A percentile compares a stretch with the other conserved stretches of the same genome.
Conservation (phyloP, 2,797 vertebrate genomes). For the Borostomias antarcticus region DNA sequence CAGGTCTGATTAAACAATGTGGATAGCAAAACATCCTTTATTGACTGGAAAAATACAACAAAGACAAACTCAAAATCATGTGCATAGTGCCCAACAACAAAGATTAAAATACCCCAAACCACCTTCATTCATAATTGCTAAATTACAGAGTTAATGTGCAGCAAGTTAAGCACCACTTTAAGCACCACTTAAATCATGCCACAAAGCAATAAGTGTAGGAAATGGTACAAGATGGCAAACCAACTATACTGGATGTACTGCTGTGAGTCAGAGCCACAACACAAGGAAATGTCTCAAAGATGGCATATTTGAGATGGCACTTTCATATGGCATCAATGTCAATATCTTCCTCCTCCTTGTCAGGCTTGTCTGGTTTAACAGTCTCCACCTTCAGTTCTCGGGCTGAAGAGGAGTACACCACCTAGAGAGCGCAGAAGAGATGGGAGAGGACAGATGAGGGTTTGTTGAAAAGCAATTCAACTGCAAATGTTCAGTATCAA, state of each 20-base stretch:
- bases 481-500: not conserved
- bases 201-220: constrained; percentile 51
- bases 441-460: not conserved
- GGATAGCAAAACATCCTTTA: constrained; percentile 80
- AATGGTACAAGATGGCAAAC: constrained; percentile 45
- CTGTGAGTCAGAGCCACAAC: constrained; percentile 64
- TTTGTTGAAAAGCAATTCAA: not conserved
- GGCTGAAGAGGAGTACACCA: constrained; percentile 93
- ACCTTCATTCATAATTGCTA: constrained; percentile 57
- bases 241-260: constrained; percentile 41
- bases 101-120: constrained; percentile 67
- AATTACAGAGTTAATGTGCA: constrained; percentile 67
- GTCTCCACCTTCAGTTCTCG: constrained; percentile 95
- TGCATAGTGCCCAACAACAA: constrained; percentile 64
- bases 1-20: constrained; percentile 12
- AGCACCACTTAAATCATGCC: constrained; percentile 73
- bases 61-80: constrained; percentile 46
- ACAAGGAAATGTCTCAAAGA: constrained; percentile 53
- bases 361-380: constrained; percentile 82
- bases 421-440: constrained; percentile 68
- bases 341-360: constrained; percentile 92
- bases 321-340: constrained; percentile 97
- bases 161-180: constrained; percentile 70
- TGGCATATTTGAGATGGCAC: constrained; percentile 35
- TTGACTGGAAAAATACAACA: constrained; percentile 74